Base-by-base conservation (phyloP, 1,140 invertebrate species). In the Drosophila kurseongensis region DNA sequence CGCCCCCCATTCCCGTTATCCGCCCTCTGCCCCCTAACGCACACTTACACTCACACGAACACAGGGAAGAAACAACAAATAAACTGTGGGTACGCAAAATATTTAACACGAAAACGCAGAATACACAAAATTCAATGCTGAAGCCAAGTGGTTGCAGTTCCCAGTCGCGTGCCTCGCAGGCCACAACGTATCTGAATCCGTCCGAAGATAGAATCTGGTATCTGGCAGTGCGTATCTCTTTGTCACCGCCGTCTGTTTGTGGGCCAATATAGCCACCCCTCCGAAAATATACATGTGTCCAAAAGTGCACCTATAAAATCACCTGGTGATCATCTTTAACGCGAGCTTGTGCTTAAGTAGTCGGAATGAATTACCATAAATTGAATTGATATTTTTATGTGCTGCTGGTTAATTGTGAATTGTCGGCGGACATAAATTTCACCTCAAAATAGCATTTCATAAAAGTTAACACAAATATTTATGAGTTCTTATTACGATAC, bases 401-500 rank as follows among this genome's bases (percentile, higher is more conserved):
- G 63, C 57, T 47, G 47, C 44, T 51, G 63, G 51, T 48, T 78
- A 61, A 76, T 75, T 67, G 57, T 47, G 73, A 48, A 75, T 75
- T 75, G 42, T 61, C 42, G 50, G 38, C 32, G 38, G 12, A 18
- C 61, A 67, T 47, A 74, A 56, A 62, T 50, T 55, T 38, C 4
- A 41, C 48, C 57, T 14, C 52, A 18, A 56, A 50, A 23, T 45
- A 36, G 44, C 65, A 44, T 44, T 68, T 55, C 51, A 59, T 72
- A 50, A 52, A 66, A 84, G 58, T 66, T 54, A 61, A 72, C 52
- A 54, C 41, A 77, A 55, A 66, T 74, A 80, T 89, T 88, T 89
- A 88, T 88, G 83, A 88, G 83, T 89, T 88, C 84, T 74, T 88
- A 84, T 80, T 88, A 88, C 84, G 83, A 88, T 88, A 67, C 83